Evolutionary conservation across 1,140 invertebrate genomes (phyloP).

Genomic region (Tyrophagus putrescentiae): DNA sequence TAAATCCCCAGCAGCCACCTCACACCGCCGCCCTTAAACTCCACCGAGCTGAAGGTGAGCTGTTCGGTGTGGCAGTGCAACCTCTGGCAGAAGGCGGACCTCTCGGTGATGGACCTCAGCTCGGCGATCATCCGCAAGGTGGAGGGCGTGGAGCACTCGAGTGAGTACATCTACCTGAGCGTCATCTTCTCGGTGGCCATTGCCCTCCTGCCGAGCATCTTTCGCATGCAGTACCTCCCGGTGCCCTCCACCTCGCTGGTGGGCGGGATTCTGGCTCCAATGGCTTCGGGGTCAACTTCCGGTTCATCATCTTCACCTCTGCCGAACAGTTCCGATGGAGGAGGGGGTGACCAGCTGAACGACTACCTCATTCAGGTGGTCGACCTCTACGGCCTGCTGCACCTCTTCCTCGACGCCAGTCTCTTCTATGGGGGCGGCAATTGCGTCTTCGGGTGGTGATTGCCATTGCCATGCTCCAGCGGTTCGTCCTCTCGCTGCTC

Average conservation of each 20-base stretch:
- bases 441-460: constrained; percentile 45
- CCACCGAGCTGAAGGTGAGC: too few relatives aligned
- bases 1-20: too few relatives aligned
- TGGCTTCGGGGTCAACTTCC: too few relatives aligned
- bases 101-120: constrained; percentile 82
- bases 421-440: not conserved
- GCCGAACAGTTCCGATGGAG: not conserved
- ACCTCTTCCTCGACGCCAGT: not conserved
- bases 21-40: too few relatives aligned
- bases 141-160: constrained; percentile 60
- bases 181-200: constrained; percentile 32
- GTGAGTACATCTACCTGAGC: constrained; percentile 53
- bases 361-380: not conserved
- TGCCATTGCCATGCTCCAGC: constrained; percentile 47
- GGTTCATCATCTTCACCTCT: too few relatives aligned
- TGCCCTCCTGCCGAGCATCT: constrained; percentile 27
- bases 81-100: constrained; percentile 74
- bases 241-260: too few relatives aligned
- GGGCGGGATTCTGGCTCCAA: too few relatives aligned
- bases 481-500: constrained; percentile 56
- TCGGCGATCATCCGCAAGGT: constrained; percentile 76
- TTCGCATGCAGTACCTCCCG: constrained; percentile 24
- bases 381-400: not conserved
- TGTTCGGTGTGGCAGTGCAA: constrained; percentile 83
- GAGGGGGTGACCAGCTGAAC: not conserved